These are phyloP conservation scores for Chloromyia formosa DNA, from an alignment of 2,888 invertebrate species.

Conservation along the genomic window DNA sequence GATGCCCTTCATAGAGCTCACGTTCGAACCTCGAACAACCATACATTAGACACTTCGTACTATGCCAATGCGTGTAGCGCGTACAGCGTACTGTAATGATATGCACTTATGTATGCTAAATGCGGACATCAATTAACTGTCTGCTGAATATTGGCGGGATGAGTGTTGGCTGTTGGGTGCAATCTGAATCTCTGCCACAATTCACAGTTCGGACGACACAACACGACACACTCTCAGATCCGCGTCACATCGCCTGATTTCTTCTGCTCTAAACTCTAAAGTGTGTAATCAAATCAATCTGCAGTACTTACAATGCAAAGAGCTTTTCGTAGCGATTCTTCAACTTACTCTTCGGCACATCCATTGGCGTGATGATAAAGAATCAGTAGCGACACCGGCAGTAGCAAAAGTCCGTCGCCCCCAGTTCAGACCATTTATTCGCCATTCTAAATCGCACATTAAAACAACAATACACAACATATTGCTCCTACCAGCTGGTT, in stretches of 20 bases:
- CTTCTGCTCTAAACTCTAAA: not conserved
- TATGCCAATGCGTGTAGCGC: no score
- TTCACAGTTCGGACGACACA: no score
- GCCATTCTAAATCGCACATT: not conserved
- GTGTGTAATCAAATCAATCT: conserved; percentile 7
- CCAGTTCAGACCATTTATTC: not conserved
- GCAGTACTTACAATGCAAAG: not conserved
- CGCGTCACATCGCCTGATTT: conserved; percentile 6
- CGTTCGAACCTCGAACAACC: no score
- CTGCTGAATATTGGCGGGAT: no score
- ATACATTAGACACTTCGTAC: no score
- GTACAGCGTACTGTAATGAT: no score
- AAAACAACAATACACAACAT: not conserved
- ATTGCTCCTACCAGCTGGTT: not conserved
- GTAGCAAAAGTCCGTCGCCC: conserved; percentile 1
- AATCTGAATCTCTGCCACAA: no score
- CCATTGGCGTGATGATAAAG: not conserved
- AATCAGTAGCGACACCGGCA: not conserved
- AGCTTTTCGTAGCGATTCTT: not conserved
- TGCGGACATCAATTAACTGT: no score
- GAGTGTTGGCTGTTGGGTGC: no score
- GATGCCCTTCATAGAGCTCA: no score
- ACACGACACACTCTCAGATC: not conserved
- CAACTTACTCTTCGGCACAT: not conserved
- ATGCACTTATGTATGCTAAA: no score